phyloP scores from a whole-genome alignment of 2,797 vertebrate genomes.

The Linurgus olivaceus region DNA sequence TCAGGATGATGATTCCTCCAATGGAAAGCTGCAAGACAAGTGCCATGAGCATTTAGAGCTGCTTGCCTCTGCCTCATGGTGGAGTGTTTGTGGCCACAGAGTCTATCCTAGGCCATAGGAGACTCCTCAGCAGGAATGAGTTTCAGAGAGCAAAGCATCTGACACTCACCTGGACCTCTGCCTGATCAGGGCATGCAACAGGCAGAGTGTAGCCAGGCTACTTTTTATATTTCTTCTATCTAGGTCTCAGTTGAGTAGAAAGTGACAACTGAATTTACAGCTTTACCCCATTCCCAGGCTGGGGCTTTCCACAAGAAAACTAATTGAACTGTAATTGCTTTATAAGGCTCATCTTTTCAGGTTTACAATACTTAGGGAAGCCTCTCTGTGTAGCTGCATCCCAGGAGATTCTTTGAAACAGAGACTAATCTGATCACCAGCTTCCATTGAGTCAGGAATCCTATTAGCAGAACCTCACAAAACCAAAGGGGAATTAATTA shows the following conservation, averaged over 20 bases:
- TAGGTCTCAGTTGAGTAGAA: not conserved
- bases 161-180: not conserved
- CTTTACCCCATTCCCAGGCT: not conserved
- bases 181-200: not conserved
- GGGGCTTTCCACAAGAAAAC: not conserved
- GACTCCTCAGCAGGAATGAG: not conserved
- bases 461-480: slow-evolving; percentile 6
- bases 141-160: not conserved
- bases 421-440: slow-evolving; percentile 43
- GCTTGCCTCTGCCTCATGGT: not conserved
- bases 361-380: slow-evolving; percentile 10
- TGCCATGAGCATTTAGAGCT: not conserved
- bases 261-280: not conserved
- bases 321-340: slow-evolving; percentile 24
- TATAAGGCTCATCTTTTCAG: not conserved
- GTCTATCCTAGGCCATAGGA: not conserved
- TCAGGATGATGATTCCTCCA: slow-evolving; percentile 96
- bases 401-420: not conserved
- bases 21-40: slow-evolving; percentile 85
- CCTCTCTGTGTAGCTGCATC: not conserved
- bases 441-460: not conserved
- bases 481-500: slow-evolving; percentile 37
- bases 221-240: not conserved
- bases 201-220: not conserved
- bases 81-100: not conserved